Percentiles rank a stretch among this genome's conserved stretches.
These are phyloP conservation scores for Hybognathus amarus DNA, from an alignment of 2,797 vertebrate species.

Conservation along the genomic window DNA sequence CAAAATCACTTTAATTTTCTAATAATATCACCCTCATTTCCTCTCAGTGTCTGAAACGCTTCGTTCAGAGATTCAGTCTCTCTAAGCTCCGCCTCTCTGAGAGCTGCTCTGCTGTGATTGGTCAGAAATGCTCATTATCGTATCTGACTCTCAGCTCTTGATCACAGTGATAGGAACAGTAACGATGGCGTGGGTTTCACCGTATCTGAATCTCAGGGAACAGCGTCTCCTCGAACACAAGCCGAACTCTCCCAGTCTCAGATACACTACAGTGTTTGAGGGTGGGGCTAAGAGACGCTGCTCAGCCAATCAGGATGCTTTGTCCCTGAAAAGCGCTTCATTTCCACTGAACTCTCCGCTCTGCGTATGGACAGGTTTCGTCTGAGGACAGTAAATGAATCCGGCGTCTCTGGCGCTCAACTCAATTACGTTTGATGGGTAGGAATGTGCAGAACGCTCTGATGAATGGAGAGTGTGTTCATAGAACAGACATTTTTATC, in stretches of 20 bases:
- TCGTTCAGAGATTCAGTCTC: neutral
- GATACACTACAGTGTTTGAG: neutral
- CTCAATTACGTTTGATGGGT: neutral
- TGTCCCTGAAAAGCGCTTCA: neutral
- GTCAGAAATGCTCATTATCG: neutral
- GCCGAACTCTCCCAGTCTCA: no score
- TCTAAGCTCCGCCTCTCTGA: neutral
- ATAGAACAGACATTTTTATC: slow-evolving; percentile 15
- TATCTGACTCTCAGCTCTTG: neutral
- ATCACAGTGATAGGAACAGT: neutral
- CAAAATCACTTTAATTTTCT: neutral
- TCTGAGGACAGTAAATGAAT: neutral
- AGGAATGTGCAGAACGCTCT: neutral
- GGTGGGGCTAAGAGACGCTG: neutral
- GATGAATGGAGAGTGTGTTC: neutral
- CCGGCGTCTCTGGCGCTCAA: neutral
- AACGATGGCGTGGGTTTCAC: neutral
- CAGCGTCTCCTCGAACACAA: neutral
- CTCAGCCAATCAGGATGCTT: neutral
- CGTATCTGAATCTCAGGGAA: neutral
- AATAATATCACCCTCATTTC: neutral
- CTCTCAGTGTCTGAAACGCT: neutral
- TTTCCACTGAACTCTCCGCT: neutral
- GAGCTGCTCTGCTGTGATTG: neutral
- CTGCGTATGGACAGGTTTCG: neutral